Evolutionary conservation across 2,888 invertebrate species (phyloP).

Genomic region (Diachrysia chrysitis): DNA sequence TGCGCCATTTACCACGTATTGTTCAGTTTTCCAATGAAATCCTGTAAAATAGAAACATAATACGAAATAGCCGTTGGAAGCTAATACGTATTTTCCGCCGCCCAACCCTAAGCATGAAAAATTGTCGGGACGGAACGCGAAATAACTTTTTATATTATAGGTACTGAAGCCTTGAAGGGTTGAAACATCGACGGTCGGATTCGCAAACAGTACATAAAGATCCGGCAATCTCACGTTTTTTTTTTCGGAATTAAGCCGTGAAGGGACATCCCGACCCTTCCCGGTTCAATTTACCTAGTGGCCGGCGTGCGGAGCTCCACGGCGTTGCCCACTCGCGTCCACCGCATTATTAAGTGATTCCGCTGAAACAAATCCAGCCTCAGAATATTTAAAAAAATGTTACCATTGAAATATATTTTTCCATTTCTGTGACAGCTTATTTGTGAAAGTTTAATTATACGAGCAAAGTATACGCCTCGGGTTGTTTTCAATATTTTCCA

Average conservation of each 20-base stretch:
- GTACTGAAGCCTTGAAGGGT: constrained; percentile 77
- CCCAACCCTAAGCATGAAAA: constrained; percentile 69
- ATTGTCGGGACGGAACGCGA: constrained; percentile 68
- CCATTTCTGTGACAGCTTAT: constrained; percentile 67
- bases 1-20: constrained; percentile 31
- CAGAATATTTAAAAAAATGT: constrained; percentile 72
- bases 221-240: constrained; percentile 79
- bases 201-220: constrained; percentile 86
- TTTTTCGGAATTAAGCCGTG: constrained; percentile 83
- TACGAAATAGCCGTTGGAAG: constrained; percentile 57
- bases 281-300: constrained; percentile 72
- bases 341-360: constrained; percentile 82
- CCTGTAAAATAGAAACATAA: constrained; percentile 61
- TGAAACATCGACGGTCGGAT: constrained; percentile 81
- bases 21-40: constrained; percentile 51
- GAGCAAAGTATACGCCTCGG: constrained; percentile 51
- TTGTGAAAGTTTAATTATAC: constrained; percentile 66
- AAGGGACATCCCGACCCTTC: constrained; percentile 76
- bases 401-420: constrained; percentile 62
- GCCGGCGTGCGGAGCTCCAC: constrained; percentile 30
- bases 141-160: constrained; percentile 82
- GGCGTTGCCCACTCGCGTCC: constrained; percentile 47
- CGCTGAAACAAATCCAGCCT: constrained; percentile 75
- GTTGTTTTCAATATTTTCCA: constrained; percentile 54
- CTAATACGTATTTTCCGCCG: constrained; percentile 68